phyloP scores from a whole-genome alignment of 2,113 vertebrate species.

The Sisor rabdophorus region DNA sequence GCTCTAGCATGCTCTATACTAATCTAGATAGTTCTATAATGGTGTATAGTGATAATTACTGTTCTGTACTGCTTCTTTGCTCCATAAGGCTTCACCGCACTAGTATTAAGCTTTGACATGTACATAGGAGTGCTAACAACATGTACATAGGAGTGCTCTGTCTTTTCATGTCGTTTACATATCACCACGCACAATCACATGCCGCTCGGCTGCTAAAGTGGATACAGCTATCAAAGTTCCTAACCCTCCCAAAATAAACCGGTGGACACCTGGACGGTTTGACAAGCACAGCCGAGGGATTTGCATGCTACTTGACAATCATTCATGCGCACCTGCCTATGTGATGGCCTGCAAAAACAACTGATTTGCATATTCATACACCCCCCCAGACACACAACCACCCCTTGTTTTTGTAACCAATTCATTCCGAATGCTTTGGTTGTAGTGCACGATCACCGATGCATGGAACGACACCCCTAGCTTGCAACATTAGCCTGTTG shows the following conservation, averaged over 20 bases:
- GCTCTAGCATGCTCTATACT: not conserved
- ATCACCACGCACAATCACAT: not conserved
- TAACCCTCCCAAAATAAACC: slow-evolving; percentile 19
- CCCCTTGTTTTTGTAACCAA: slow-evolving; percentile 11
- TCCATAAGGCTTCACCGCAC: slow-evolving; percentile 27
- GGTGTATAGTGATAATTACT: too few relatives aligned
- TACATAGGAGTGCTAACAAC: not conserved
- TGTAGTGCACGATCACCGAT: slow-evolving; percentile 5
- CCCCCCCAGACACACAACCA: not conserved
- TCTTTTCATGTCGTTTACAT: not conserved
- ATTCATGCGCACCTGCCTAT: slow-evolving; percentile 42
- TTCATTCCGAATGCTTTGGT: slow-evolving; percentile 1
- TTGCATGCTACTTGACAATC: slow-evolving; percentile 46
- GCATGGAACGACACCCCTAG: not conserved
- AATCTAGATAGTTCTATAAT: too few relatives aligned
- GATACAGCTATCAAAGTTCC: slow-evolving; percentile 25
- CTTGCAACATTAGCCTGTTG: too few relatives aligned
- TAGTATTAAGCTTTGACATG: slow-evolving; percentile 35
- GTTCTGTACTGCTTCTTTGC: not conserved
- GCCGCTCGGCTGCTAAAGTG: not conserved
- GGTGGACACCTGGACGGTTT: slow-evolving; percentile 20
- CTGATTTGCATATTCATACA: slow-evolving; percentile 41
- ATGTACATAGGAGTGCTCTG: not conserved
- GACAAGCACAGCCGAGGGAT: slow-evolving; percentile 28
- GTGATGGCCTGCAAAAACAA: slow-evolving; percentile 34